Conservation (phyloP, 2,797 vertebrate genomes). For the Pogonophryne albipinna region DNA sequence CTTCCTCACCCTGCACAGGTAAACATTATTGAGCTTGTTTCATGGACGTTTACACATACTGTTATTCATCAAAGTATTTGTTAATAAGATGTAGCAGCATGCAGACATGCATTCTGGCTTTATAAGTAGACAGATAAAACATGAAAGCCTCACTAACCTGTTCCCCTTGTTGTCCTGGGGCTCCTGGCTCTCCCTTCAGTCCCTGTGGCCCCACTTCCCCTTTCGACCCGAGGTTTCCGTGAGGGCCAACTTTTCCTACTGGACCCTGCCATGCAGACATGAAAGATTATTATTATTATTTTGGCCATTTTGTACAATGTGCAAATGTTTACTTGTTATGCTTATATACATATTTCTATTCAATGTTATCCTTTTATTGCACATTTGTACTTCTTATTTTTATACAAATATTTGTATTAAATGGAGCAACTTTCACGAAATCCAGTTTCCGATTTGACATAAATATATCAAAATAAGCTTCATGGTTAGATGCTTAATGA, state of each 20-base stretch:
- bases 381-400: background rate
- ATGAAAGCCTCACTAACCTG: slow-evolving; percentile 63
- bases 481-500: background rate
- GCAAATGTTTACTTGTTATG: no score
- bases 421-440: background rate
- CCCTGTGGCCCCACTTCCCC: slow-evolving; percentile 83
- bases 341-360: no score
- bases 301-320: no score
- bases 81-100: background rate
- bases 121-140: background rate
- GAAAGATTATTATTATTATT: background rate
- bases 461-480: background rate
- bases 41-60: background rate
- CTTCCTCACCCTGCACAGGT: slow-evolving; percentile 83
- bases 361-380: background rate
- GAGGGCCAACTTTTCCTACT: slow-evolving; percentile 74
- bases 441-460: background rate
- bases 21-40: slow-evolving; percentile 3
- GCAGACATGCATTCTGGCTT: background rate
- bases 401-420: background rate
- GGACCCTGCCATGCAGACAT: slow-evolving; percentile 76
- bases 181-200: slow-evolving; percentile 82
- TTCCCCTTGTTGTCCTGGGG: slow-evolving; percentile 79
- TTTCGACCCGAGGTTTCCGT: slow-evolving; percentile 77
- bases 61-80: background rate